phyloP scores from a whole-genome alignment of 2,797 vertebrate genomes.

The Poecilia gillii region DNA sequence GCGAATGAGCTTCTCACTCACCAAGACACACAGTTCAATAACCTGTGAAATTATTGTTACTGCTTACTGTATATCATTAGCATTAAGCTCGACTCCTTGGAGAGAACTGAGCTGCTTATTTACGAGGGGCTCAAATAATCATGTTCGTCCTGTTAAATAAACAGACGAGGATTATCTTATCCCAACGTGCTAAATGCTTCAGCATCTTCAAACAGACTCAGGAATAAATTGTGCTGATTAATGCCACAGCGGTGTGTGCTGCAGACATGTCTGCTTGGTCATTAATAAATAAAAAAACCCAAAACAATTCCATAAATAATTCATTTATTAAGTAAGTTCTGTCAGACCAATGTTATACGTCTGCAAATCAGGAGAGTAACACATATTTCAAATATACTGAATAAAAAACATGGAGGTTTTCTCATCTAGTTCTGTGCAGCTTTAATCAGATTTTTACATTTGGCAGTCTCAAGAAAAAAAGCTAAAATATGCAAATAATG shows the following conservation, averaged over 20 bases:
- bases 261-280: not conserved
- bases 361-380: not conserved
- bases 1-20: constrained; percentile 9
- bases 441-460: not conserved
- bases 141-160: constrained; percentile 59
- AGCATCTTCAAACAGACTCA: constrained; percentile 16
- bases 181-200: constrained; percentile 35
- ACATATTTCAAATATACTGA: constrained; percentile 7
- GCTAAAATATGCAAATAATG: not conserved
- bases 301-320: constrained; percentile 4
- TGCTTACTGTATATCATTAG: constrained; percentile 60
- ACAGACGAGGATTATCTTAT: constrained; percentile 51
- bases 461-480: not conserved
- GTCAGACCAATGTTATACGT: constrained; percentile 17
- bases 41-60: constrained; percentile 42
- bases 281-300: not conserved
- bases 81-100: constrained; percentile 54
- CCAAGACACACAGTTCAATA: constrained; percentile 50
- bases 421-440: not conserved
- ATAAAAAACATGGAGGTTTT: not conserved
- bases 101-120: constrained; percentile 58
- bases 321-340: constrained; percentile 21
- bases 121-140: constrained; percentile 54
- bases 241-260: constrained; percentile 17
- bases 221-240: constrained; percentile 16